A percentile compares a stretch with the other conserved stretches of the same genome.
Conservation (phyloP, 2,888 invertebrate species). For the Cyclophora albipunctata region DNA sequence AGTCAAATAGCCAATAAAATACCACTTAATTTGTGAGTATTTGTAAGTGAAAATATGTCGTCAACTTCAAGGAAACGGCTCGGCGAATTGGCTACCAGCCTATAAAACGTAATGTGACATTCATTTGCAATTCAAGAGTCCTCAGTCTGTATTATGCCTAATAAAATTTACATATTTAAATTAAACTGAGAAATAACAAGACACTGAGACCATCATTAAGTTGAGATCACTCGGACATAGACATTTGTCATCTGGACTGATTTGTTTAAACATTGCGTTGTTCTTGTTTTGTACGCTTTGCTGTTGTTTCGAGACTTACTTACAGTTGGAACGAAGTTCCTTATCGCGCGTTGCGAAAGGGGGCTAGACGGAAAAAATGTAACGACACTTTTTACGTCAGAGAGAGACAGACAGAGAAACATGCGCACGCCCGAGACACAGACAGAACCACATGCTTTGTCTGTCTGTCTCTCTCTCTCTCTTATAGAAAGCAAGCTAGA, state of each 20-base stretch:
- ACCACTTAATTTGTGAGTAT: conserved; percentile 44
- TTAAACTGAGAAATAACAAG: conserved; percentile 74
- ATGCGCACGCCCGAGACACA: no score
- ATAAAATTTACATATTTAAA: conserved; percentile 76
- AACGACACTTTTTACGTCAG: no score
- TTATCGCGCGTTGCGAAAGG: no score
- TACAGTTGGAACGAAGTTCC: no score
- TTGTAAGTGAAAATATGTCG: conserved; percentile 68
- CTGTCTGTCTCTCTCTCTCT: no score
- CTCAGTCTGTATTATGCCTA: conserved; percentile 72
- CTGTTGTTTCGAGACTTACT: no score
- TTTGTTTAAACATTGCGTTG: conserved; percentile 2
- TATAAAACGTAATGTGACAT: conserved; percentile 73
- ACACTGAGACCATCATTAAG: conserved; percentile 56
- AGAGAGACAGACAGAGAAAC: no score
- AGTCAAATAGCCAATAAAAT: conserved; percentile 39
- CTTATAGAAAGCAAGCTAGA: no score
- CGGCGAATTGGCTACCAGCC: conserved; percentile 71
- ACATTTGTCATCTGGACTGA: conserved; percentile 5
- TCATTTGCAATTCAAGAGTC: conserved; percentile 74
- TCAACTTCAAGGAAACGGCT: conserved; percentile 58
- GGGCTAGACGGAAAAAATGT: no score
- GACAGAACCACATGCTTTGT: no score
- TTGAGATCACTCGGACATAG: conserved; percentile 46
- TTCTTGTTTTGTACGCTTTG: no score